A percentile compares a stretch with the other conserved stretches of the same genome.
Evolutionary conservation across 2,113 vertebrate genomes (phyloP).

Genomic region (Corvus hawaiiensis): DNA sequence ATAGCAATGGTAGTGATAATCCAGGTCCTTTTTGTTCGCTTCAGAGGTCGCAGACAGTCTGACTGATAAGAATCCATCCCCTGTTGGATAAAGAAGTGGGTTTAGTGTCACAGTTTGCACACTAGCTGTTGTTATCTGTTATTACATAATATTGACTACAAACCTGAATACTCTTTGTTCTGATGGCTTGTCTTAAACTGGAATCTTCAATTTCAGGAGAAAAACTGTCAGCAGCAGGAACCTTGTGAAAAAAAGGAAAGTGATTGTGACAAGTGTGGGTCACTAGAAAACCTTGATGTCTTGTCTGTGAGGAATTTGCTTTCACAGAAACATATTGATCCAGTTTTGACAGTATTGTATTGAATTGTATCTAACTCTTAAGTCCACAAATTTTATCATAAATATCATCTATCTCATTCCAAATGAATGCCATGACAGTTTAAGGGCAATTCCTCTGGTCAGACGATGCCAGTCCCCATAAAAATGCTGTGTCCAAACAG

Average conservation of each 20-base stretch:
- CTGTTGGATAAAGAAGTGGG: not conserved
- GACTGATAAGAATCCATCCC: not conserved
- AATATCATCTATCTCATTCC: not conserved
- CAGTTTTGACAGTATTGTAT: not conserved
- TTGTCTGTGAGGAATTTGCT: not conserved
- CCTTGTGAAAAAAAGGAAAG: not conserved
- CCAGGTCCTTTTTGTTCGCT: slow-evolving; percentile 78
- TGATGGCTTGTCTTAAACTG: not conserved
- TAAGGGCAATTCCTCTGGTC: not conserved
- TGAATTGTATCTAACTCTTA: not conserved
- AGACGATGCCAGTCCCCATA: not conserved
- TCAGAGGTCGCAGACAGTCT: not conserved
- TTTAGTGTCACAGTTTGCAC: not conserved
- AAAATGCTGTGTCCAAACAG: not conserved
- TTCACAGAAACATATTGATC: not conserved
- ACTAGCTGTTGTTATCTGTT: not conserved
- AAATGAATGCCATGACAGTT: not conserved
- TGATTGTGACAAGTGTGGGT: not conserved
- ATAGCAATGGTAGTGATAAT: slow-evolving; percentile 78
- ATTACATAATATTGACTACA: not conserved
- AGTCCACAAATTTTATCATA: not conserved
- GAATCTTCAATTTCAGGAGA: not conserved
- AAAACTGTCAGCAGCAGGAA: not conserved
- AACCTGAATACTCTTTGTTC: not conserved
- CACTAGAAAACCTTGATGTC: not conserved